Evolutionary conservation across 2,888 invertebrate genomes (phyloP).

Genomic region (Tenthredo mesomela): DNA sequence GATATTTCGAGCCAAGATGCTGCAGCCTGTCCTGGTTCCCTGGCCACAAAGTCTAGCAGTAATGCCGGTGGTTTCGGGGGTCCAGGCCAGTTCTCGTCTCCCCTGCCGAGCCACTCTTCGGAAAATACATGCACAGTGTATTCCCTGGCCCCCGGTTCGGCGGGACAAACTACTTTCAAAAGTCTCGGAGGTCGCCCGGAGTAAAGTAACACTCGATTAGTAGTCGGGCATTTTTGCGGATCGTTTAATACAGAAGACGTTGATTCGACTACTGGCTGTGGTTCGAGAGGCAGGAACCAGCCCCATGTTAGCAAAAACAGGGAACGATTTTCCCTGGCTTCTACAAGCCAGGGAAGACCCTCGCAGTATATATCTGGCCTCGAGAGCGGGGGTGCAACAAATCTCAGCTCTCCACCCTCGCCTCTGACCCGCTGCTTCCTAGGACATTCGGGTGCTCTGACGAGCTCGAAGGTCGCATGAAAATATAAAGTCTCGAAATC

Average conservation of each 20-base stretch:
- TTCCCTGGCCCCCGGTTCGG: conserved; percentile 83
- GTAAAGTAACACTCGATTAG: conserved; percentile 90
- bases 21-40: conserved; percentile 88
- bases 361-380: conserved; percentile 84
- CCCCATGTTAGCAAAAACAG: conserved; percentile 92
- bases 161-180: conserved; percentile 86
- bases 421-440: conserved; percentile 83
- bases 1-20: conserved; percentile 89
- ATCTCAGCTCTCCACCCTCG: conserved; percentile 83
- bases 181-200: conserved; percentile 84
- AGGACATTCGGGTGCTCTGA: conserved; percentile 84
- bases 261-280: conserved; percentile 75
- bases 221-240: conserved; percentile 86
- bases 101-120: conserved; percentile 84
- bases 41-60: conserved; percentile 85
- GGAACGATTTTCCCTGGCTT: conserved; percentile 89
- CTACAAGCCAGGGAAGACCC: conserved; percentile 89
- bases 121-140: conserved; percentile 89
- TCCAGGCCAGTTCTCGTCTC: conserved; percentile 66
- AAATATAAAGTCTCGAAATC: conserved; percentile 91
- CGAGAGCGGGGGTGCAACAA: conserved; percentile 83
- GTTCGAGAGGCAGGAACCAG: conserved; percentile 84
- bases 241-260: conserved; percentile 75
- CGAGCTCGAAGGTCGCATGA: conserved; percentile 85
- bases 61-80: conserved; percentile 81